Base-by-base conservation (phyloP, 2,888 invertebrate species). In the Lingula anatina region DNA sequence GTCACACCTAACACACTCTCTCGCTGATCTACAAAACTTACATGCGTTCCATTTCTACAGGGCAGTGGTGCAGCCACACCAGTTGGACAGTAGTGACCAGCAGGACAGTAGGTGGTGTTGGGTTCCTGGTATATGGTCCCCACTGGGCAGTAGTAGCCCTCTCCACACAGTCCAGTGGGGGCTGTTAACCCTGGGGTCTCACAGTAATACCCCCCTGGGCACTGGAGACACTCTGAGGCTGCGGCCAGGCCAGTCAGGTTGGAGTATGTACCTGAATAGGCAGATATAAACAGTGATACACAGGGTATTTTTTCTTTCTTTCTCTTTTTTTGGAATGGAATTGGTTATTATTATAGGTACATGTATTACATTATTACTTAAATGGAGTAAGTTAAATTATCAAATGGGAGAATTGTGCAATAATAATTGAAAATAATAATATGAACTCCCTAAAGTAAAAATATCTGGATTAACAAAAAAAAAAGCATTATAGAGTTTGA, bases 61-160 rank as follows among this genome's bases (percentile, higher is more conserved):
- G 71, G 73, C 12, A 71, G 50, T 0, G 73, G 57, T 44, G 54
- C 57, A 2, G 68, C 54, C 1, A 61, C 58, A 0, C 73, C 73
- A 24, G 54, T 60, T 7, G 73, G 73, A 54, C 73, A 73, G 53
- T 59, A 73, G 46, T 69, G 60, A 24, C 71, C 71, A 5, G 68
- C 47, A 2, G 69, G 70, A 53, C 73, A 73, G 51, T 48, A 62
- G 20, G 55, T 61, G 15, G 50, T 24, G 23, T 25, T 47, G 12
- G 68, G 66, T 49, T 68, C 59, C 44, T 60, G 60, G 53, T 64
- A 60, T 5, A 59, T 53, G 4, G 66, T 61, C 2, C 72, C 72
- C 2, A 54, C 56, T n/a, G 71, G 69, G 49, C 73, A 73, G 49
- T 62, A 73, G 51, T 66, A 73, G 7, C 73, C 68, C 54, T 59